Evolutionary conservation across 2,797 vertebrate genomes (phyloP), one percentile per base, ranked within the genome.

Genomic region (Labroides dimidiatus): DNA sequence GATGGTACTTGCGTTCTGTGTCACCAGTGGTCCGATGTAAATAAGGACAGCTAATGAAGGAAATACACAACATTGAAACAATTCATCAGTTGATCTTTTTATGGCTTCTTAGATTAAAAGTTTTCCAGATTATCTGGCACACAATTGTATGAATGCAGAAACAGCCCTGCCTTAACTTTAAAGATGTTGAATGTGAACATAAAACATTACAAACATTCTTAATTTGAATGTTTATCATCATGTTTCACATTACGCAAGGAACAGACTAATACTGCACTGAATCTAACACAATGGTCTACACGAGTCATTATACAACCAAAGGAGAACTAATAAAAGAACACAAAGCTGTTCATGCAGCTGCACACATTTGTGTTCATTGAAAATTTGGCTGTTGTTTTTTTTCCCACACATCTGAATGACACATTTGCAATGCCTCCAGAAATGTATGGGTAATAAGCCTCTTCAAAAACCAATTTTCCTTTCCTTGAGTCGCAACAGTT

Each of bases 1-100:
- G 95, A 90, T 98, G 97, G 90, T 98, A 98, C 85, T 97, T 98
- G 89, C 96, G 95, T 90, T 98, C 97, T 0, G 96, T 97, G 93
- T 98, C 96, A 60, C 97, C 97, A 6, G 96, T 96, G 44, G 96
- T 97, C 79, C 96, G 95, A 90, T 98, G 97, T 88, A 98, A 93
- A 88, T 97, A 97, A 9, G 95, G 95, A 72, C 96, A 98, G 90
- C 97, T 98, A 69, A 52, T 54, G 53, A 81, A 55, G 60, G 14
- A 72, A 68, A 45, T 14, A 70, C 0, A 81, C 15, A 71, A 53
- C 27, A 54, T 14, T 36, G 0, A 61, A n/a, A 45, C 10, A 50
- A 44, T 16, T 21, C 0, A 70, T 43, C 2, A 64, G 3, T 7
- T 66, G 1, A 47, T 39, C 15, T 17, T 37, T 33, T 57, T n/a